phyloP scores from a whole-genome alignment of 2,797 vertebrate genomes.

The Leucoraja ocellata region DNA sequence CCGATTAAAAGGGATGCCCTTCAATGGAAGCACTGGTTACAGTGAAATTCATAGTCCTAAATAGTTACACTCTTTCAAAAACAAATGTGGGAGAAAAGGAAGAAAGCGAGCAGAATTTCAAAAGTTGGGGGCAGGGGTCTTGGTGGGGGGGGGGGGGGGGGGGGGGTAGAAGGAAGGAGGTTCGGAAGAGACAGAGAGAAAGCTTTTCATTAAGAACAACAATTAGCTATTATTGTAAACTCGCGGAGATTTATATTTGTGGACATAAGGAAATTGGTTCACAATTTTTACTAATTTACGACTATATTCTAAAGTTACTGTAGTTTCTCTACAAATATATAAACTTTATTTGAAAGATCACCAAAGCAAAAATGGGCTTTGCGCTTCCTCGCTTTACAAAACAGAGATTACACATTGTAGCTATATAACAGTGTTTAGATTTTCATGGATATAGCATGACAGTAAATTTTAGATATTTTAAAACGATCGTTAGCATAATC shows the following conservation, averaged over 20 bases:
- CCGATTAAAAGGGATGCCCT: not conserved
- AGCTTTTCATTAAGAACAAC: not conserved
- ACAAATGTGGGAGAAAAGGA: not conserved
- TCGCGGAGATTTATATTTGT: not conserved
- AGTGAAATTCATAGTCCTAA: too few relatives aligned
- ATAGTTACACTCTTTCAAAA: not conserved
- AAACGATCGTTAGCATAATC: not conserved
- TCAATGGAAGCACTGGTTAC: not conserved
- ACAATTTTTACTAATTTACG: not conserved
- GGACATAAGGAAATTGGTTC: not conserved
- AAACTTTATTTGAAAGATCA: not conserved
- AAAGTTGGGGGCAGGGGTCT: not conserved
- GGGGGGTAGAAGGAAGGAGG: too few relatives aligned
- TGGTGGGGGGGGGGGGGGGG: too few relatives aligned
- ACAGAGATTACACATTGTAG: not conserved
- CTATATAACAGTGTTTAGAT: not conserved
- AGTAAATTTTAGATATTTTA: not conserved
- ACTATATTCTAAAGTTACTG: not conserved
- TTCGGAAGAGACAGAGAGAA: not conserved
- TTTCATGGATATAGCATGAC: not conserved
- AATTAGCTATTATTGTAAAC: not conserved
- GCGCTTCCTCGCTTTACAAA: not conserved
- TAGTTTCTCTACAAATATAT: not conserved
- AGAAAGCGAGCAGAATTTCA: not conserved
- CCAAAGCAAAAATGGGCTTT: not conserved